phyloP scores from a whole-genome alignment of 2,797 vertebrate species.

The Tauraco hartlaubi region DNA sequence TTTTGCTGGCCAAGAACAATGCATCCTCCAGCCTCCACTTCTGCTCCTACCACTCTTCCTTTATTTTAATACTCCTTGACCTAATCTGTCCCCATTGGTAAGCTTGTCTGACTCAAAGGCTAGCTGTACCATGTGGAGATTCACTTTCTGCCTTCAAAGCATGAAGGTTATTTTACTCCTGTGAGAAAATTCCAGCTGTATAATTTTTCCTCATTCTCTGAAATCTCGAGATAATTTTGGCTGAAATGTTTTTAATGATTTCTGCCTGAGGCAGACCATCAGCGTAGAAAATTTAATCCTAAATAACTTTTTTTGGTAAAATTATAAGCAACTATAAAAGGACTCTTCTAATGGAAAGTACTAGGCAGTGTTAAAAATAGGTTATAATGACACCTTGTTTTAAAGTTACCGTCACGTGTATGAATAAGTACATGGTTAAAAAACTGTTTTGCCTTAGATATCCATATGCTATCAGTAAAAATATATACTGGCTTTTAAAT shows the following conservation, averaged over 20 bases:
- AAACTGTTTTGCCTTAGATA: not conserved
- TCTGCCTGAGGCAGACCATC: not conserved
- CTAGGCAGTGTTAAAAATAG: slow-evolving; percentile 35
- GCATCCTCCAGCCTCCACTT: not conserved
- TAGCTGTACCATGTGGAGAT: slow-evolving; percentile 33
- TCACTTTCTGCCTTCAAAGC: slow-evolving; percentile 10
- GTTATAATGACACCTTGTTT: slow-evolving; percentile 18
- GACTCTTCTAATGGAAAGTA: not conserved
- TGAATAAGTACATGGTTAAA: not conserved
- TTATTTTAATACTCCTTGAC: slow-evolving; percentile 49
- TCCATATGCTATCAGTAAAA: not conserved
- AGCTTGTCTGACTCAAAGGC: slow-evolving; percentile 40
- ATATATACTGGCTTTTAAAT: not conserved
- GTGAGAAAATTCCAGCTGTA: slow-evolving; percentile 15
- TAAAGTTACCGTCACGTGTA: slow-evolving; percentile 13
- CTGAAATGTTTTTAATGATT: not conserved
- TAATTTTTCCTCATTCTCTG: not conserved
- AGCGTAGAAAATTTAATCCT: not conserved
- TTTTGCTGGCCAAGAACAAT: not conserved
- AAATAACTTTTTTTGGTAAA: slow-evolving; percentile 29
- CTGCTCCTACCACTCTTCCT: not conserved
- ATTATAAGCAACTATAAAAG: not conserved
- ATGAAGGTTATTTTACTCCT: not conserved
- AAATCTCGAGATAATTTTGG: not conserved
- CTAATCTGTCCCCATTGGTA: slow-evolving; percentile 37